Evolutionary conservation across 2,888 invertebrate species (phyloP).

Genomic region (Xanthostigma xanthostigma): DNA sequence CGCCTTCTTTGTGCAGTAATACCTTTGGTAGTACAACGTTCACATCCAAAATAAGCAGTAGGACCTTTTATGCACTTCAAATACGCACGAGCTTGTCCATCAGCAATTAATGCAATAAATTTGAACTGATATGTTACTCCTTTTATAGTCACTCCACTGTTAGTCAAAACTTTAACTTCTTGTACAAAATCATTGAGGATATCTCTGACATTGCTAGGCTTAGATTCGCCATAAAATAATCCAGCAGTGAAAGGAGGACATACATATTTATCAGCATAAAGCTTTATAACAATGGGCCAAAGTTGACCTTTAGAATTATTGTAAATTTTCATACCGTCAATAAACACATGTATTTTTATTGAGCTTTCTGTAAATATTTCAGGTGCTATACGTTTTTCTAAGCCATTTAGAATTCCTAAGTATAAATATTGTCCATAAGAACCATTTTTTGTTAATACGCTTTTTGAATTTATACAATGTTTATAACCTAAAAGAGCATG

Average conservation of each 20-base stretch:
- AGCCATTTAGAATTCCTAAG: constrained; percentile 2
- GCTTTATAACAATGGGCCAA: constrained; percentile 4
- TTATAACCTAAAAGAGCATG: no score
- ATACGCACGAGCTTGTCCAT: constrained; percentile 2
- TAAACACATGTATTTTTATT: constrained; percentile 3
- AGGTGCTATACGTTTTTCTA: constrained; percentile 3
- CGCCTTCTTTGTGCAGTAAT: background rate
- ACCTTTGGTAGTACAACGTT: constrained; percentile 2
- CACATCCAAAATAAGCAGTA: constrained; percentile 1
- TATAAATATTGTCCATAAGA: constrained; percentile 4
- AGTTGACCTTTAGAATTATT: background rate
- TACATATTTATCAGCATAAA: constrained; percentile 2
- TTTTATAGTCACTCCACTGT: constrained; percentile 3
- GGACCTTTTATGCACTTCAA: constrained; percentile 4
- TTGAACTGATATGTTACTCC: background rate
- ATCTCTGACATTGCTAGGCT: constrained; percentile 6
- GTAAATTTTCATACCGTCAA: constrained; percentile 4
- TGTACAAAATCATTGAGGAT: constrained; percentile 8
- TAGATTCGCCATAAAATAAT: constrained; percentile 8
- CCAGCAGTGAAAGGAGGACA: constrained; percentile 3
- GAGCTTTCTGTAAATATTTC: constrained; percentile 3
- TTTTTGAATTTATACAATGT: no score
- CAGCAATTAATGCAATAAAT: constrained; percentile 2
- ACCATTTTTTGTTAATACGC: no score
- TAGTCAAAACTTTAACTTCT: constrained; percentile 2